Base-by-base conservation (phyloP, 1,140 invertebrate genomes). In the Pinna nobilis region DNA sequence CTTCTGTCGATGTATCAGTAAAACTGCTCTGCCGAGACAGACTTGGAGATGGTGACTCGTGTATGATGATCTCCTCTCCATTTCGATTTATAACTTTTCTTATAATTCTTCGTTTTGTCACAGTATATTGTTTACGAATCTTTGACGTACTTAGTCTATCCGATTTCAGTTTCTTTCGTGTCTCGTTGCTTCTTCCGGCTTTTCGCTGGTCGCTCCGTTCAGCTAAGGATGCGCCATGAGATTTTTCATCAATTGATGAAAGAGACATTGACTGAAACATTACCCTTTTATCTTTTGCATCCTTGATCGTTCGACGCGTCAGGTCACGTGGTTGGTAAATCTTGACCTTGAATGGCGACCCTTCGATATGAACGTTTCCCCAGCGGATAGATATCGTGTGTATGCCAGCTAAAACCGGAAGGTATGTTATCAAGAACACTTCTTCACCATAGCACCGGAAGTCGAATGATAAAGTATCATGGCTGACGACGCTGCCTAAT, bases 271-370 rank as follows among this genome's bases (percentile, higher is more conserved):
- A 70, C 51, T 78, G 65, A n/a, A 74, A 76, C 2, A 78, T 74
- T 1, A 78, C 47, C 1, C 74, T 49, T 28, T 78, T 78, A 32
- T 78, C 79, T n/a, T 53, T 67, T 0, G 70, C 41, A n/a, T 70
- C 74, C 41, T 28, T 59, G 5, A 64, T 70, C 15, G 23, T 51
- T 55, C 59, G 53, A 53, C 55, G 44, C 1, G 37, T 73, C 0
- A 68, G 15, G 47, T 70, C 70, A 35, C 61, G 47, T 60, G 53
- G 70, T 39, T 71, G 64, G 47, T 71, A 76, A 25, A 87, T 80
- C 53, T 83, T 84, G 2, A 85, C 78, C 39, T 82, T 78, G 57
- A 84, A 87, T 18, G 86, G 85, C 33, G 83, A 85, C 1, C 82
- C 84, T 13, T 81, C 64, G 5, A 87, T 81, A 60, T 84, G 76